These are phyloP conservation scores for Nephrotoma flavescens DNA, from an alignment of 2,888 invertebrate species.

Conservation along the genomic window DNA sequence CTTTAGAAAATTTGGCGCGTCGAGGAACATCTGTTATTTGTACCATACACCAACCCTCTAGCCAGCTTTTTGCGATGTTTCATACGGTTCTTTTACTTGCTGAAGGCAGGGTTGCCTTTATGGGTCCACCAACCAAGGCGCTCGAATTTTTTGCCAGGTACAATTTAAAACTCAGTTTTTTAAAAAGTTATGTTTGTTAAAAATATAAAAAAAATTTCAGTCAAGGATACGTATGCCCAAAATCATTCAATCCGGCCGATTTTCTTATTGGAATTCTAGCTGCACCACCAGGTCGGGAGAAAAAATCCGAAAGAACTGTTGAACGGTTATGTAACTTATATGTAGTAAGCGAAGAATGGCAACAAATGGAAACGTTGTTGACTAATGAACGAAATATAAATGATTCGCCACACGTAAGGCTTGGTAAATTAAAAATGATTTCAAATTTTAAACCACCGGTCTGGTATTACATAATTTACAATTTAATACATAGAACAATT, in stretches of 20 bases:
- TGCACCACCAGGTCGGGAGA: conserved; percentile 60
- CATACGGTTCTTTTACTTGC: conserved; percentile 66
- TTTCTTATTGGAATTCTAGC: conserved; percentile 76
- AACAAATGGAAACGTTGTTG: conserved; percentile 59
- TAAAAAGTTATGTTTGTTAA: not conserved
- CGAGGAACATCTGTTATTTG: conserved; percentile 77
- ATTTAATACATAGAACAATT: conserved; percentile 60
- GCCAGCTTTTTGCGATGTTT: conserved; percentile 72
- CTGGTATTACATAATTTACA: conserved; percentile 57
- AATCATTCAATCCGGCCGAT: conserved; percentile 80
- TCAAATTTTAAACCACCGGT: conserved; percentile 28
- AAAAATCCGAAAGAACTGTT: conserved; percentile 50
- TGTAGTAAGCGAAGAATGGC: conserved; percentile 59
- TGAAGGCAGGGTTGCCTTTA: conserved; percentile 74
- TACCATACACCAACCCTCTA: conserved; percentile 90
- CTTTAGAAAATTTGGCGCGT: conserved; percentile 52
- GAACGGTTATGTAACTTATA: conserved; percentile 64
- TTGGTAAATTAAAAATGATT: not conserved
- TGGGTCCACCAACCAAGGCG: conserved; percentile 54
- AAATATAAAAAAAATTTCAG: not conserved
- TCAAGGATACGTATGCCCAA: conserved; percentile 56
- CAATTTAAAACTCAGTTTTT: not conserved
- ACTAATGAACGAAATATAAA: conserved; percentile 56
- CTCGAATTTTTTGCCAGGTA: conserved; percentile 56
- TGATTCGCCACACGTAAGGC: conserved; percentile 36